Evolutionary conservation across 2,888 invertebrate genomes (phyloP).

Genomic region (Heliothis peltigera): DNA sequence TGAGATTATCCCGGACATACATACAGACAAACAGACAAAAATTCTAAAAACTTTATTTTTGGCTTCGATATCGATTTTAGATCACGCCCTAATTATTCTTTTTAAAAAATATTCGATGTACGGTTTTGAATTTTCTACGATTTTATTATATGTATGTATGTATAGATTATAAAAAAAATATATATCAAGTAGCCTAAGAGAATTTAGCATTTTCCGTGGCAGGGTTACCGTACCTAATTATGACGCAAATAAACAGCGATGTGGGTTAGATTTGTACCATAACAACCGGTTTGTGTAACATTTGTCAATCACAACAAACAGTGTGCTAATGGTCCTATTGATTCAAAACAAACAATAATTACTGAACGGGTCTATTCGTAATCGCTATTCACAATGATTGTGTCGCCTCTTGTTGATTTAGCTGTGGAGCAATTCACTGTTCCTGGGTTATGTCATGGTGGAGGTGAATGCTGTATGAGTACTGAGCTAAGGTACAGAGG

Average conservation of each 20-base stretch:
- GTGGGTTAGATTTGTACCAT: background rate
- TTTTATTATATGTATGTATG: too few relatives aligned
- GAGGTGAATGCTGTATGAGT: background rate
- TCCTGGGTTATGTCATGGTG: constrained; percentile 4
- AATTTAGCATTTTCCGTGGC: too few relatives aligned
- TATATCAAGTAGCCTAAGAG: too few relatives aligned
- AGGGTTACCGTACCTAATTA: background rate
- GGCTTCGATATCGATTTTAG: too few relatives aligned
- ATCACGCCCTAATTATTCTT: too few relatives aligned
- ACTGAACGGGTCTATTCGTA: constrained; percentile 9
- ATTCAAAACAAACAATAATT: constrained; percentile 36
- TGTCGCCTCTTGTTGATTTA: constrained; percentile 15
- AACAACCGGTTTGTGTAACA: constrained; percentile 15
- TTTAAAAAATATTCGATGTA: too few relatives aligned
- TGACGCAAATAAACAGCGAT: background rate
- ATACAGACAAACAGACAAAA: too few relatives aligned
- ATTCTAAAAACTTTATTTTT: too few relatives aligned
- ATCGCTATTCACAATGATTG: constrained; percentile 25
- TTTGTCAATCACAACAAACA: constrained; percentile 14
- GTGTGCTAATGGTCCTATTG: constrained; percentile 21
- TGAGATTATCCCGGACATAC: too few relatives aligned
- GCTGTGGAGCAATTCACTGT: background rate
- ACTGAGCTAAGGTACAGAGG: background rate
- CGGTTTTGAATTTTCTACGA: too few relatives aligned
- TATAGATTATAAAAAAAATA: too few relatives aligned